Conservation (phyloP, 2,888 invertebrate species). For the Agrochola lychnidis region DNA sequence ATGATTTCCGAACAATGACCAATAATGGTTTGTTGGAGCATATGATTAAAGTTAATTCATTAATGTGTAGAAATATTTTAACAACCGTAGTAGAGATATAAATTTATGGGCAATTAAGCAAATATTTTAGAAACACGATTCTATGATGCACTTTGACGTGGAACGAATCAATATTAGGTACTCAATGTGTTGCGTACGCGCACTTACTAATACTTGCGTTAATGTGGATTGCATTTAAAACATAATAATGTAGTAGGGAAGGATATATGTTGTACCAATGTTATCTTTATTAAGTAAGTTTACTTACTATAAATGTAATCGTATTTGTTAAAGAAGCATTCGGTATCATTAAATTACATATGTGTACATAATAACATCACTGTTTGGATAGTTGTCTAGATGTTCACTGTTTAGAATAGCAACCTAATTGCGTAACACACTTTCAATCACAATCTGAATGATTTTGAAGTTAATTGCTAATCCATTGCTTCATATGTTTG, state of each 20-base stretch:
- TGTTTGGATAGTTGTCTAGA: slow-evolving; percentile 14
- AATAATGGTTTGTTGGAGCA: slow-evolving; percentile 4
- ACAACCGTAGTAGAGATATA: slow-evolving; percentile 11
- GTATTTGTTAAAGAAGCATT: slow-evolving; percentile 37
- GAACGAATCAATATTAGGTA: slow-evolving; percentile 40
- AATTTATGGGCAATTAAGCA: slow-evolving; percentile 31
- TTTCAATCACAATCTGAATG: too few relatives aligned
- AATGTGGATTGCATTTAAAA: slow-evolving; percentile 32
- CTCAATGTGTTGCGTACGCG: slow-evolving; percentile 31
- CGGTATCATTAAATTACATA: slow-evolving; percentile 19
- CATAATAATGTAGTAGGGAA: background rate
- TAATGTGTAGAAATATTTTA: slow-evolving; percentile 36
- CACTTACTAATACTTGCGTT: slow-evolving; percentile 23
- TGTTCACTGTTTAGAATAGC: too few relatives aligned
- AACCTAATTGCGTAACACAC: too few relatives aligned
- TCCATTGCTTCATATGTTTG: too few relatives aligned
- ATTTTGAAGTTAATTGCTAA: too few relatives aligned
- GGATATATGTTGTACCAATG: background rate
- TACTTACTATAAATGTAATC: slow-evolving; percentile 34
- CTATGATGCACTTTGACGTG: slow-evolving; percentile 35
- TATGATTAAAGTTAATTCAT: slow-evolving; percentile 11
- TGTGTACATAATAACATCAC: slow-evolving; percentile 5
- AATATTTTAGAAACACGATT: slow-evolving; percentile 43
- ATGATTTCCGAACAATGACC: slow-evolving; percentile 14
- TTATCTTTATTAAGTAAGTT: slow-evolving; percentile 5